A percentile compares a stretch with the other conserved stretches of the same genome.
These are phyloP conservation scores for Colaptes auratus DNA, from an alignment of 2,113 vertebrate species.

Conservation along the genomic window DNA sequence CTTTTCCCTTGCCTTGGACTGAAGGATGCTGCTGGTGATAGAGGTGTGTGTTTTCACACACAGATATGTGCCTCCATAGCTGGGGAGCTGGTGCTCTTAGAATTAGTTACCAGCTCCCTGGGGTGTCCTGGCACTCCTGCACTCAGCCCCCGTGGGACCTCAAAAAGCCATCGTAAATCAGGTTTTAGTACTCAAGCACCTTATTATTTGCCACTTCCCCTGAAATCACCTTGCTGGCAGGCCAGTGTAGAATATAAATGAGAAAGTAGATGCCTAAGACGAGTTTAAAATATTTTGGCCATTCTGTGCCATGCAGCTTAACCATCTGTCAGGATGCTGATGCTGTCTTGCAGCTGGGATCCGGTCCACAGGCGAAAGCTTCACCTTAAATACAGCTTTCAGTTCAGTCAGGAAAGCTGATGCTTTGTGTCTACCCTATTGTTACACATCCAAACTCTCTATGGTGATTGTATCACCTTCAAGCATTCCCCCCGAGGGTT, in stretches of 20 bases:
- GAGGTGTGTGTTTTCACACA: not conserved
- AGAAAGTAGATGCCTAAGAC: not conserved
- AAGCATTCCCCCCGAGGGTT: not conserved
- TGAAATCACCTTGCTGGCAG: not conserved
- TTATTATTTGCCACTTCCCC: not conserved
- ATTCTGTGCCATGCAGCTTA: not conserved
- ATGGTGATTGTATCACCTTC: not conserved
- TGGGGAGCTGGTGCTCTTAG: not conserved
- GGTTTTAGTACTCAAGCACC: not conserved
- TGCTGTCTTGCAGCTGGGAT: not conserved
- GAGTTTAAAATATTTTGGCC: not conserved
- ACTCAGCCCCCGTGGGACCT: not conserved
- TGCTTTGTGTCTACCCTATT: not conserved
- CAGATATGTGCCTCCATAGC: not conserved
- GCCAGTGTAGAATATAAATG: not conserved
- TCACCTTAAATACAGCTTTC: not conserved
- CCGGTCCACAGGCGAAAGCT: not conserved
- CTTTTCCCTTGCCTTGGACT: not conserved
- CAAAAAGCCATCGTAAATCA: not conserved
- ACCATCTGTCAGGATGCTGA: not conserved
- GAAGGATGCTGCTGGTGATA: not conserved
- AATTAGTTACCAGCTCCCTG: not conserved
- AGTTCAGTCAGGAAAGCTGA: not conserved
- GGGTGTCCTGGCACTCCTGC: not conserved
- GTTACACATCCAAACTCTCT: not conserved